Base-by-base conservation (phyloP, 2,888 invertebrate species). In the Dusona sp. region DNA sequence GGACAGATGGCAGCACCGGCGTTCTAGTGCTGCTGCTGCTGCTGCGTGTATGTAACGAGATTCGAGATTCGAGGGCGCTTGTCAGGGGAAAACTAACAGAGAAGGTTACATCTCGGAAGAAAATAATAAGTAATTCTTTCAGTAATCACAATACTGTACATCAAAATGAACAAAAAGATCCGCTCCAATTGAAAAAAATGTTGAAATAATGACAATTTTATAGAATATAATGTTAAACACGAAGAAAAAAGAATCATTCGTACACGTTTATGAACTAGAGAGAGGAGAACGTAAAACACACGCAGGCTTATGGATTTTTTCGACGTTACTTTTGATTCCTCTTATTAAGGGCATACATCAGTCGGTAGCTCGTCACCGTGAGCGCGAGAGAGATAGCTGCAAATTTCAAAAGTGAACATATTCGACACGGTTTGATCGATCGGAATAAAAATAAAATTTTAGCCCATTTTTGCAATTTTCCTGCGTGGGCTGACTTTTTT, bases 1-100 rank as follows among this genome's bases (percentile, higher is more conserved):
- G 51, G n/a, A 67, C 38, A 54, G 68, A 42, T 25, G 78, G 78
- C 78, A 54, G 67, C 25, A 67, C 48, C 29, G 51, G 51, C 54
- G 67, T n/a, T 45, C 16, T 38, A 67, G 25, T n/a, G 77, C 61
- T 29, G 61, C 42, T n/a, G n/a, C n/a, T n/a, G n/a, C n/a, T n/a
- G n/a, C 38, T 73, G 70, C 33, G 36, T 54, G 22, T 57, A 29
- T 13, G 13, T 4, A 25, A 57, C 13, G 1, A 57, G 22, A 2
- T 54, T 25, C 57, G 25, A 25, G 25, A 29, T 48, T 29, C 57
- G 57, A 57, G 25, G 13, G 6, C 51, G n/a, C n/a, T 51, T 6
- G 11, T 6, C 51, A 73, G 29, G 25, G 29, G 29, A 38, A 51
- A 73, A 54, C 6, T 11, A 3, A 19, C 19, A 45, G 19, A 33